Percentiles rank a stretch among this genome's conserved stretches.
These are phyloP conservation scores for Phania funesta DNA, from an alignment of 2,888 invertebrate genomes.

Conservation along the genomic window DNA sequence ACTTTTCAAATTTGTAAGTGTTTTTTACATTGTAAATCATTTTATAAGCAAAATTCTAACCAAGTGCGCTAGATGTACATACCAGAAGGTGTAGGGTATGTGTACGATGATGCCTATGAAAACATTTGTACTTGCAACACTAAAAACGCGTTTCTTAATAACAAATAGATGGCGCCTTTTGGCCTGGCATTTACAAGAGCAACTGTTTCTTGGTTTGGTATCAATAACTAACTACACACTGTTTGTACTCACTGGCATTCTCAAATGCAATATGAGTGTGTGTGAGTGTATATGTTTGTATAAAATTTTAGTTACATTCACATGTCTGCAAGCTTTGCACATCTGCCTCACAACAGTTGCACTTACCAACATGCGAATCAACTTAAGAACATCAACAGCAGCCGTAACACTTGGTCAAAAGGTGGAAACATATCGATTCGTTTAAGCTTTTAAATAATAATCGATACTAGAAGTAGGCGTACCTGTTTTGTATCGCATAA, in stretches of 20 bases:
- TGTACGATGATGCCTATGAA: constrained; percentile 17
- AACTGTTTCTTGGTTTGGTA: constrained; percentile 56
- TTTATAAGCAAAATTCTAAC: constrained; percentile 21
- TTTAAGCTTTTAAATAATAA: constrained; percentile 62
- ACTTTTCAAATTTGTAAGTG: constrained; percentile 62
- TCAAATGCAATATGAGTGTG: background rate
- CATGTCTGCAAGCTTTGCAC: constrained; percentile 14
- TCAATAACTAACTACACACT: constrained; percentile 34
- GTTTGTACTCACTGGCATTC: background rate
- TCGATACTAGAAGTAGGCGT: constrained; percentile 66
- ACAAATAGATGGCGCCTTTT: constrained; percentile 66
- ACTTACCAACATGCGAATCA: constrained; percentile 16
- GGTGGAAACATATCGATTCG: constrained; percentile 65
- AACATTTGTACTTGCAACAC: constrained; percentile 54
- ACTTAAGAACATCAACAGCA: constrained; percentile 29
- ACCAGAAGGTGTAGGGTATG: constrained; percentile 20
- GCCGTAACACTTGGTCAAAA: constrained; percentile 59
- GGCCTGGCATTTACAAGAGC: constrained; percentile 65
- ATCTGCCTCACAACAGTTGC: constrained; percentile 63
- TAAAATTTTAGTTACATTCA: constrained; percentile 14
- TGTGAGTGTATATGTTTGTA: background rate
- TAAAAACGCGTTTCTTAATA: constrained; percentile 35
- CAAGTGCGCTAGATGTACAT: background rate
- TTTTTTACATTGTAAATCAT: constrained; percentile 64
- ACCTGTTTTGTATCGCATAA: constrained; percentile 59